These are phyloP conservation scores for Clunio marinus DNA, from an alignment of 2,888 invertebrate species.

Conservation along the genomic window DNA sequence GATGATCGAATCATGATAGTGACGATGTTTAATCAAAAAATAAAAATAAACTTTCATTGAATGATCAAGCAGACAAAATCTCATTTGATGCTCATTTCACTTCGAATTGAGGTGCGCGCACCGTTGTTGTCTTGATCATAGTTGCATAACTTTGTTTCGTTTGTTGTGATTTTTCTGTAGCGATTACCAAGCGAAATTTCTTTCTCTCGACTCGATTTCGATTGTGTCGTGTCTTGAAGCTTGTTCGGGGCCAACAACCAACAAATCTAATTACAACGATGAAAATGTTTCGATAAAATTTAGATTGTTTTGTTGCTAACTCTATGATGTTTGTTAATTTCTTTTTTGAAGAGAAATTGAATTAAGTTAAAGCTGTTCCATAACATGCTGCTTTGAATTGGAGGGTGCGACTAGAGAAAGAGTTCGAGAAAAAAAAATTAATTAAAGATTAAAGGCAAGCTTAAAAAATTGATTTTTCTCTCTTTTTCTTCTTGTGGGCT, in stretches of 20 bases:
- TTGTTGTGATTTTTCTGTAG: neutral
- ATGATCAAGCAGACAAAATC: slow-evolving; percentile 21
- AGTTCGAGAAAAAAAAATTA: slow-evolving; percentile 26
- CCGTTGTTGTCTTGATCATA: neutral
- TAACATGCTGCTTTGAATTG: neutral
- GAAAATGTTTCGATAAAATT: slow-evolving; percentile 36
- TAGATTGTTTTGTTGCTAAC: slow-evolving; percentile 14
- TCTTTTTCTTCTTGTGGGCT: slow-evolving; percentile 18
- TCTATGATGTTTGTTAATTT: slow-evolving; percentile 13
- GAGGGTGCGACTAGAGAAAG: slow-evolving; percentile 30
- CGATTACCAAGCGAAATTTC: slow-evolving; percentile 16
- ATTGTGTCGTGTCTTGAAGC: slow-evolving; percentile 17
- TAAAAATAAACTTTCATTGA: neutral
- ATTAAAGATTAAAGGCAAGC: slow-evolving; percentile 36
- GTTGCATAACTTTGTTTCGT: slow-evolving; percentile 4
- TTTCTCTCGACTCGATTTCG: neutral
- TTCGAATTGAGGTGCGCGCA: slow-evolving; percentile 9
- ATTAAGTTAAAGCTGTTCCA: neutral
- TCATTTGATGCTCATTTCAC: neutral
- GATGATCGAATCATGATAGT: neutral
- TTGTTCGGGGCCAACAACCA: neutral
- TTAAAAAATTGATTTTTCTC: neutral
- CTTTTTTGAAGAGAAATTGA: slow-evolving; percentile 14
- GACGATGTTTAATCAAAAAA: slow-evolving; percentile 21
- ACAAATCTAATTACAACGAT: slow-evolving; percentile 37